These are phyloP conservation scores for Orcinus orca DNA, from an alignment of 2,113 vertebrate species.

Conservation along the genomic window DNA sequence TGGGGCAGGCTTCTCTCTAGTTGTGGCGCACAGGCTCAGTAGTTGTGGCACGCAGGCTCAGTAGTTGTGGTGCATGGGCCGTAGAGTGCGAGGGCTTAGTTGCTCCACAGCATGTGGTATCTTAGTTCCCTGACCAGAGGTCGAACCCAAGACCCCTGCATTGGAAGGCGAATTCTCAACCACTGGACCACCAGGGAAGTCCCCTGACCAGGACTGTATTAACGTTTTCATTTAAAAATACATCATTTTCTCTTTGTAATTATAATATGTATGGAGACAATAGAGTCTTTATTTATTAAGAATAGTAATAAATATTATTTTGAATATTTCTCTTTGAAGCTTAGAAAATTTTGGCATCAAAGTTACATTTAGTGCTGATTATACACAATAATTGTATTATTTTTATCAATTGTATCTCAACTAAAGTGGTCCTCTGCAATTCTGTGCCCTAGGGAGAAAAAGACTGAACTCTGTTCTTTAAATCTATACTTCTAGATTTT, in stretches of 20 bases:
- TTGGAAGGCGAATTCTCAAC: too few species aligned
- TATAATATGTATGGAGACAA: background rate
- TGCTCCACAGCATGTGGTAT: too few species aligned
- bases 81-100: too few species aligned
- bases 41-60: too few species aligned
- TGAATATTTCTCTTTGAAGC: background rate
- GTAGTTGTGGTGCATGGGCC: too few species aligned
- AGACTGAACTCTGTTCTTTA: background rate
- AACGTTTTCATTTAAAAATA: background rate
- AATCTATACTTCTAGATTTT: background rate
- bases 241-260: background rate
- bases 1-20: too few species aligned
- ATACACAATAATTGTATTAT: background rate
- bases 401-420: background rate
- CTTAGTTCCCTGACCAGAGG: too few species aligned
- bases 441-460: background rate
- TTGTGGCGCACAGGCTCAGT: too few species aligned
- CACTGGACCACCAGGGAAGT: too few species aligned
- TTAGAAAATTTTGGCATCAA: background rate
- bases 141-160: too few species aligned
- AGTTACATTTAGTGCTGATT: background rate
- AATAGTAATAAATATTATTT: background rate
- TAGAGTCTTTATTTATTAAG: background rate
- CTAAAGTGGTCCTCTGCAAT: background rate
- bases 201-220: background rate